Conservation (phyloP, 1,140 invertebrate genomes). For the Drosophila lacteicornis region DNA sequence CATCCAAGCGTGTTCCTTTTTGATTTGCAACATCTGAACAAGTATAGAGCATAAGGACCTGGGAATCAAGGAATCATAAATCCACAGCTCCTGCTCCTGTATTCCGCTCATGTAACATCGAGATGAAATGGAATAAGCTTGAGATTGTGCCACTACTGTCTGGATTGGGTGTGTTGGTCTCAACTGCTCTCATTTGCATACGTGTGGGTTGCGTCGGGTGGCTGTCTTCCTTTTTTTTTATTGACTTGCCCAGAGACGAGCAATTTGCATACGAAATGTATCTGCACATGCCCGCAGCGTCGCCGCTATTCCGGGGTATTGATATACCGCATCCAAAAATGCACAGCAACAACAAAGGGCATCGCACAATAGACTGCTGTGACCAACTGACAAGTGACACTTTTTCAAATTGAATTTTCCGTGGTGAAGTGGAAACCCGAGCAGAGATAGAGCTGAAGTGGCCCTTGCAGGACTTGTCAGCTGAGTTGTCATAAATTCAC, state of each 20-base stretch:
- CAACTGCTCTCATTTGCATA: conserved; percentile 47
- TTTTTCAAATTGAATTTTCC: conserved; percentile 74
- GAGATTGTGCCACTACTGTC: conserved; percentile 6
- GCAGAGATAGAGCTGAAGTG: conserved; percentile 20
- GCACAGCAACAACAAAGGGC: conserved; percentile 57
- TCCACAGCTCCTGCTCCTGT: background rate
- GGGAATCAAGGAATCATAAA: background rate
- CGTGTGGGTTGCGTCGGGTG: conserved; percentile 26
- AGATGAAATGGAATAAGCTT: conserved; percentile 21
- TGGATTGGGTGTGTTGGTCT: conserved; percentile 4
- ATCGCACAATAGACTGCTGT: conserved; percentile 46
- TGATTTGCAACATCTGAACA: no score
- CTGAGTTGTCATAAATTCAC: conserved; percentile 38
- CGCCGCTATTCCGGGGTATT: conserved; percentile 38
- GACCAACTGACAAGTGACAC: conserved; percentile 73
- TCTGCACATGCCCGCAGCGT: conserved; percentile 21
- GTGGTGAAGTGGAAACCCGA: conserved; percentile 18
- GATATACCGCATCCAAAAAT: conserved; percentile 59
- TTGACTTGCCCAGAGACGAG: conserved; percentile 44
- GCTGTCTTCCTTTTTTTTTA: conserved; percentile 32
- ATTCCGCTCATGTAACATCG: conserved; percentile 8
- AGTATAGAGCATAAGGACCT: no score
- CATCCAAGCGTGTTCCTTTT: no score
- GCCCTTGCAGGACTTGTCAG: conserved; percentile 22
- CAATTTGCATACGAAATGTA: conserved; percentile 72